Base-by-base conservation (phyloP, 2,797 vertebrate genomes). In the Urosaurus nigricauda region DNA sequence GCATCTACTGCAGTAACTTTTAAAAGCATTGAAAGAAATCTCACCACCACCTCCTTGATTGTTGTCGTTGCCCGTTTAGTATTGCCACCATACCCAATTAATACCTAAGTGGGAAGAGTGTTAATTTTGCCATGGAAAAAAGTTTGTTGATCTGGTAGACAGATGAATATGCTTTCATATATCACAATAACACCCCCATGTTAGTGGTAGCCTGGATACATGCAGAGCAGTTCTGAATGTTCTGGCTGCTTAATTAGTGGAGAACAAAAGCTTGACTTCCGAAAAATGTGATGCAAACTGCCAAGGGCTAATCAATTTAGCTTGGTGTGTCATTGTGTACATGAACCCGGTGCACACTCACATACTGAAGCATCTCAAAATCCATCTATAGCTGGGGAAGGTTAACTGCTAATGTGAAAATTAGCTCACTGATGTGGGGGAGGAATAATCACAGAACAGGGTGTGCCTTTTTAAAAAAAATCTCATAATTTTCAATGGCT, bases 11-110 rank as follows among this genome's bases (percentile, higher is more conserved):
- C 83, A 88, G 88, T 81, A 71, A 80, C 89, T 91, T 92, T 88
- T 92, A 93, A 94, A 94, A 90, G 89, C 91, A 87, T 70, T 37
- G 85, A 88, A 94, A 79, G 71, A 83, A 90, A 83, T 71, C 81
- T 83, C 75, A 60, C 79, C 75, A 60, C 79, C 88, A 91, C 74
- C 13, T 85, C 37, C 0, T 71, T 84, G 88, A 68, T n/a, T 77
- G 43, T 40, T 63, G 82, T 71, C 77, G n/a, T 87, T 88, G 13
- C 78, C 83, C 82, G 56, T 89, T 86, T 74, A 87, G 12, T 60
- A 84, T 79, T 0, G 2, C 1, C 87, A 75, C 43, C 19, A 13
- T 75, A 75, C 32, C 70, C 40, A 86, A 17, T 40, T 70, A 74
- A 73, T 87, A n/a, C 26, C 2, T 83, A 70, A 92, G 82, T 70